These are phyloP conservation scores for Hypotaenidia okinawae DNA, from an alignment of 2,797 vertebrate species.

Conservation along the genomic window DNA sequence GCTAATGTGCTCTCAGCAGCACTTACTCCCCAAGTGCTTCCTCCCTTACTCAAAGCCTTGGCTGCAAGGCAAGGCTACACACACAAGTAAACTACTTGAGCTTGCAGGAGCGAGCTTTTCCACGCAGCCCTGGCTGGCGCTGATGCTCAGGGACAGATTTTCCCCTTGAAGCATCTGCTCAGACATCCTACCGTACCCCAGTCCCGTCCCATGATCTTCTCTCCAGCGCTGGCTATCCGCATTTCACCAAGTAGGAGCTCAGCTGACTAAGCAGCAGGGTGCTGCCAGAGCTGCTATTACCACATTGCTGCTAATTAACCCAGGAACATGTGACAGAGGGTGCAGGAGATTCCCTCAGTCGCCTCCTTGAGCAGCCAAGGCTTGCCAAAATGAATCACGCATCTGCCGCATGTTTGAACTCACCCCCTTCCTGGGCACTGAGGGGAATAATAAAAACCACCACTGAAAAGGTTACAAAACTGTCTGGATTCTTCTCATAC, in stretches of 20 bases:
- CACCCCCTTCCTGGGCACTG: conserved; percentile 26
- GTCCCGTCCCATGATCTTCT: not conserved
- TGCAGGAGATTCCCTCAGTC: not conserved
- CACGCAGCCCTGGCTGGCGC: not conserved
- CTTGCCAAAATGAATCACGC: conserved; percentile 28
- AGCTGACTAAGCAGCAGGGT: not conserved
- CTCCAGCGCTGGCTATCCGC: not conserved
- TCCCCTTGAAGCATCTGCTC: not conserved
- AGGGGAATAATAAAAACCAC: not conserved
- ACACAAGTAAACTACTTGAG: not conserved
- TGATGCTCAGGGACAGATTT: not conserved
- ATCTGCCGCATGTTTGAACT: not conserved
- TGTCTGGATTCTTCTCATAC: rapidly evolving
- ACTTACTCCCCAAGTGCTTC: not conserved
- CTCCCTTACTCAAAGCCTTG: not conserved
- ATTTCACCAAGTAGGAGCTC: not conserved
- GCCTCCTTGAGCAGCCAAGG: not conserved
- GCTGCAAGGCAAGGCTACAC: not conserved
- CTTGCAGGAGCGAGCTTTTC: not conserved
- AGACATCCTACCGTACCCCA: not conserved
- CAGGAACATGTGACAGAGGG: not conserved
- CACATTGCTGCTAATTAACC: not conserved
- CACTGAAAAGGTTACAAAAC: not conserved
- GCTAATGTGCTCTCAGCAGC: conserved; percentile 15
- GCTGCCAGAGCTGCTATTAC: not conserved